Base-by-base conservation (phyloP, 2,113 vertebrate species). In the Lepidothrix coronata region DNA sequence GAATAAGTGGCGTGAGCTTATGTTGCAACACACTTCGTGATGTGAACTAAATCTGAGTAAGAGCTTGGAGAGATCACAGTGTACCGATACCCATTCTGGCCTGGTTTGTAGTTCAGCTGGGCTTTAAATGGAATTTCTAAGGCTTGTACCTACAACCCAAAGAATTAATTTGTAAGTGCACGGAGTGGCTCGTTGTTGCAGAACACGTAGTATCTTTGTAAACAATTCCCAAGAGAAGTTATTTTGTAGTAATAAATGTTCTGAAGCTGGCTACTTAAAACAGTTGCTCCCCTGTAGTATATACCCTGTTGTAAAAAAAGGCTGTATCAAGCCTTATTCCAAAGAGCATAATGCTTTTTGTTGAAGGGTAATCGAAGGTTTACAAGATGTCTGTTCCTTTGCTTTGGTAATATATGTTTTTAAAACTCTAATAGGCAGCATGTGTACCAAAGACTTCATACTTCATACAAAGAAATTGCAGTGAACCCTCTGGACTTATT, bases 261-360 rank as follows among this genome's bases (percentile, higher is more conserved):
- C 8, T n/a, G 54, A 66, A 74, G 24, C 31, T 27, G 44, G 24
- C 25, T 11, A 6, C 37, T 37, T 55, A 19, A 59, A 65, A 39
- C 33, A 62, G 4, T 15, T 24, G 3, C 20, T 88, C 14, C 27
- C 28, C 19, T 70, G 28, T 37, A 27, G 43, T 16, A 37, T 31
- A 11, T 14, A 30, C 1, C 1, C 6, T 17, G 0, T 12, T 52
- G 28, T 71, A 8, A 71, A 75, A 83, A 83, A 66, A 48, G 33
- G 18, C 5, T 14, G 0, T 23, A 13, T 33, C 23, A 8, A n/a
- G 28, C 20, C 46, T 70, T 31, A 5, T 7, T 63, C 27, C 48
- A 9, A 46, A 49, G 11, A 58, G 11, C 0, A 3, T 23, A 12
- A 17, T 43, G 46, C 5, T n/a, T 71, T 71, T 54, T 75, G 33